Evolutionary conservation across 2,113 vertebrate species (phyloP).

Genomic region (Hyperopisus bebe): DNA sequence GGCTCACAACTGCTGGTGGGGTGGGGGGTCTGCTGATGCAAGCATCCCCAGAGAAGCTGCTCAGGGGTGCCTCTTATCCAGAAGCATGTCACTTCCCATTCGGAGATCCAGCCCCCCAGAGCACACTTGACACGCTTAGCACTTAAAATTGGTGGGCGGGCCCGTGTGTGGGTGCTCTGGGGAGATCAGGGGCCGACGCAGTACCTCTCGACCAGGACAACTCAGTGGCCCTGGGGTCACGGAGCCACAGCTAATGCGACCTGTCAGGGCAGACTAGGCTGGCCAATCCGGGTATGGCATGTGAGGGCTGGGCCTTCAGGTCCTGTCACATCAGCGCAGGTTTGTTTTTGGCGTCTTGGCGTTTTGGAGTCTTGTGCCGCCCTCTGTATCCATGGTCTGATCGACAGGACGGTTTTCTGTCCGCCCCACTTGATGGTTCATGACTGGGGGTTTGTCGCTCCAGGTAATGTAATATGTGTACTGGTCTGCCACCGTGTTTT

Average conservation of each 20-base stretch:
- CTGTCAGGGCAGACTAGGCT: conserved; percentile 6
- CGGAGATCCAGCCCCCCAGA: neutral
- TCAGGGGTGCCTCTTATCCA: neutral
- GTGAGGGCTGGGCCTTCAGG: neutral
- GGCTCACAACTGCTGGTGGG: conserved; percentile 30
- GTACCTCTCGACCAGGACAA: neutral
- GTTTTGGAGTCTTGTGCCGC: neutral
- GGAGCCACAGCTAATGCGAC: neutral
- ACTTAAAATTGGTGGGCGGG: neutral
- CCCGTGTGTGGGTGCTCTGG: neutral
- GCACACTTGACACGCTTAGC: neutral
- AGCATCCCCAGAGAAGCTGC: neutral
- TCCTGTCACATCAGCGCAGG: neutral
- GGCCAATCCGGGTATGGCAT: neutral
- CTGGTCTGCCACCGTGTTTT: neutral
- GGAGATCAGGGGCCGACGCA: neutral
- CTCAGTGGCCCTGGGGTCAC: neutral
- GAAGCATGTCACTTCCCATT: neutral
- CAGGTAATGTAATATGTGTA: conserved; percentile 5
- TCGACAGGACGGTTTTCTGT: neutral
- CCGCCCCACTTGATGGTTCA: neutral
- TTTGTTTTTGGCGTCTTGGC: too few species aligned
- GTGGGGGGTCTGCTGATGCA: neutral
- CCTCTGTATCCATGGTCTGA: neutral
- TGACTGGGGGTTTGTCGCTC: neutral